Percentiles rank a stretch among this genome's conserved stretches.
These are phyloP conservation scores for Dicerorhinus sumatrensis DNA, from an alignment of 2,113 vertebrate species.

Conservation along the genomic window DNA sequence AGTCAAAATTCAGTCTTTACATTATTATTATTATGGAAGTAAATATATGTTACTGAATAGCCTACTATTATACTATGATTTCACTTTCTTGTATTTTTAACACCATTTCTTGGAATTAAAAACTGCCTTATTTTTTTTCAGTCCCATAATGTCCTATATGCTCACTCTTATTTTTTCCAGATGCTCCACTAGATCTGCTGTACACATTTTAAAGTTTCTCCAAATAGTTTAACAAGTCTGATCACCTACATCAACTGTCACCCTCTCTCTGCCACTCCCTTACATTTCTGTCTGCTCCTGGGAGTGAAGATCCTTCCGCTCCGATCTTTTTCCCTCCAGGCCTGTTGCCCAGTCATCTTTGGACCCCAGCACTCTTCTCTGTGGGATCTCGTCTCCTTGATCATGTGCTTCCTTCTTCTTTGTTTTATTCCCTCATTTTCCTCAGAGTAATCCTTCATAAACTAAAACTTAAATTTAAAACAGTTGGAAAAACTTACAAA, in stretches of 20 bases:
- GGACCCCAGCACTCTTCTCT: background rate
- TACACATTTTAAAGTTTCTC: background rate
- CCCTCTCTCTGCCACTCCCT: fast-evolving
- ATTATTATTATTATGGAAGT: background rate
- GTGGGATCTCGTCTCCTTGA: background rate
- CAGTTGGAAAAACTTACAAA: background rate
- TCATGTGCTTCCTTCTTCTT: background rate
- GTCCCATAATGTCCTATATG: background rate
- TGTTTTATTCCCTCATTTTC: background rate
- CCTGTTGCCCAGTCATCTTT: background rate
- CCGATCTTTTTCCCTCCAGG: background rate
- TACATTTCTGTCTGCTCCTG: background rate
- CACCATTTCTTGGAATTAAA: background rate
- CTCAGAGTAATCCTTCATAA: background rate
- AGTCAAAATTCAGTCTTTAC: background rate
- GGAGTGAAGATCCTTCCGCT: background rate
- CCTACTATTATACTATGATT: background rate
- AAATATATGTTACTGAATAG: background rate
- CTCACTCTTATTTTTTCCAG: background rate
- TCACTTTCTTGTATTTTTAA: background rate
- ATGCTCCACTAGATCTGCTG: background rate
- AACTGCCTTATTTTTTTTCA: background rate
- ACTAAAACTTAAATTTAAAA: background rate
- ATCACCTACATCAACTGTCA: background rate
- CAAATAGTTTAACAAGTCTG: background rate